These are phyloP conservation scores for Eclectus roratus DNA, from an alignment of 2,113 vertebrate species.

Conservation along the genomic window DNA sequence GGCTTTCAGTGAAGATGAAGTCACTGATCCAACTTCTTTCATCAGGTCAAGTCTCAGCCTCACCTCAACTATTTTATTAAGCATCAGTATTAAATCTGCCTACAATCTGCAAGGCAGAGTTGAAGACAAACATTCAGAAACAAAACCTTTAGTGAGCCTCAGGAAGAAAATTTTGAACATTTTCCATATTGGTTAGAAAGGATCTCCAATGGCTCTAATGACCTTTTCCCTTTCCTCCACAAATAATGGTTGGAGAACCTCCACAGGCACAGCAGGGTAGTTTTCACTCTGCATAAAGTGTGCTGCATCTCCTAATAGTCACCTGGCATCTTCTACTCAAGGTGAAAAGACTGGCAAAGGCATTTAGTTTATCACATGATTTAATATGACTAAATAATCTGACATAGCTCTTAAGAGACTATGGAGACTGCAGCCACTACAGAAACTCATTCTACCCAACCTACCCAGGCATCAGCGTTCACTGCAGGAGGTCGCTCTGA, in stretches of 20 bases:
- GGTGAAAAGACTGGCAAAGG: background rate
- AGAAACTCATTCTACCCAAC: background rate
- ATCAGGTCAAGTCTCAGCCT: rapidly evolving
- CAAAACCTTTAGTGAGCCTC: background rate
- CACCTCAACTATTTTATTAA: background rate
- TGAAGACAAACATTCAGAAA: background rate
- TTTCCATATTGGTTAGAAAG: background rate
- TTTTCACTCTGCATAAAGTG: background rate
- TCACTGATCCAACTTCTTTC: background rate
- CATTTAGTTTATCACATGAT: background rate
- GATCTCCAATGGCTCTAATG: background rate
- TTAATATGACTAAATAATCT: background rate
- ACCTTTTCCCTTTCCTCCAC: background rate
- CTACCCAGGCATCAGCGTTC: background rate
- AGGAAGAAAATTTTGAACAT: background rate
- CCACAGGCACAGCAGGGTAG: background rate
- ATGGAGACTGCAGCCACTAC: background rate
- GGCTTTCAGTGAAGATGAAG: background rate
- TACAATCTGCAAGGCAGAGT: background rate
- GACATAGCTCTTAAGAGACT: background rate
- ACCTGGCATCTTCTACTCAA: background rate
- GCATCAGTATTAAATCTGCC: background rate
- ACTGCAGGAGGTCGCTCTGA: background rate
- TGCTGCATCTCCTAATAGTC: background rate
- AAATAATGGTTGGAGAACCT: background rate